Base-by-base conservation (phyloP, 2,797 vertebrate genomes). In the Sphenodon punctatus region DNA sequence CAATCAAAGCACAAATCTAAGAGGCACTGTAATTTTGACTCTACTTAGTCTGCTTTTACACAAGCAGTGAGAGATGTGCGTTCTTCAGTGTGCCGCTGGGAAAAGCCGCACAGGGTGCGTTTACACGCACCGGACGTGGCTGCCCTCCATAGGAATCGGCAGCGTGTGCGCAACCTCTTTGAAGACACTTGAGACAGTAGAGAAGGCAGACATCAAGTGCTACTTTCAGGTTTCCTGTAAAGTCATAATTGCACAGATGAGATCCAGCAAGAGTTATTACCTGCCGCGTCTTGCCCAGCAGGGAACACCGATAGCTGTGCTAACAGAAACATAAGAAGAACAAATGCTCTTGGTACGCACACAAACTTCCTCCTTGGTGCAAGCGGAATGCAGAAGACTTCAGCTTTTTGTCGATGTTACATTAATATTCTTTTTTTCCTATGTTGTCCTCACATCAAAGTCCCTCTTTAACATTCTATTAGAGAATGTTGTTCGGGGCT, bases 301-400 rank as follows among this genome's bases (percentile, higher is more conserved):
- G 79, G 36, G 41, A 55, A 39, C 0, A 0, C 51, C 11, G 43
- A 4, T 3, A 1, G 61, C 36, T 0, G 0, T 4, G 10, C n/a
- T 16, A 30, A 8, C 10, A 15, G 14, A 51, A 9, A 8, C n/a
- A 25, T 12, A 53, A 2, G 45, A 15, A 69, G 30, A 48, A 45
- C 43, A 79, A 1, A 20, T n/a, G 36, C 64, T 63, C 73, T 42
- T 43, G 34, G 48, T 73, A 41, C 74, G 73, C 56, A 59, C 86
- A 72, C 13, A 78, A 84, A 72, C 43, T 45, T 4, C 34, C 34
- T 51, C 61, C 0, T 0, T 78, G 68, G 53, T n/a, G 15, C 8
- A 2, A 48, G 53, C 27, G 68, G 56, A 65, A 42, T 25, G 41
- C 2, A 77, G 42, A 63, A 79, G 83, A 79, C 5, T 23, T 36